A percentile compares a stretch with the other conserved stretches of the same genome.
Evolutionary conservation across 2,888 invertebrate genomes (phyloP).

Genomic region (Drosophila falleni): DNA sequence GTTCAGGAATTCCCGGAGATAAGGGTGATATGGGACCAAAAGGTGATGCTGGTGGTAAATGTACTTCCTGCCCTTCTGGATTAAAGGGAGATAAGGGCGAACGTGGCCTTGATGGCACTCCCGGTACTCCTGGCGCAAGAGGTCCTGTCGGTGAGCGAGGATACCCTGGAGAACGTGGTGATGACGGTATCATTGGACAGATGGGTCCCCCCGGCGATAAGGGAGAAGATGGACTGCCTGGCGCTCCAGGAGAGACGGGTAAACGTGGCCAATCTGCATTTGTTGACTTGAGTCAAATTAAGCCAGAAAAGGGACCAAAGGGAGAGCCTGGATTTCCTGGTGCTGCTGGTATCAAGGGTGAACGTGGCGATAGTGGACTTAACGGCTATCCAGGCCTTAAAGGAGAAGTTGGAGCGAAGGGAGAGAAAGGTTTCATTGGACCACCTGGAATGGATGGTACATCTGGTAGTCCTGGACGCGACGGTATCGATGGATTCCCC

Average conservation of each 20-base stretch:
- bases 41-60: conserved; percentile 93
- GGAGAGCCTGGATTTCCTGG: conserved; percentile 90
- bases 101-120: conserved; percentile 89
- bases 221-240: conserved; percentile 86
- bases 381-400: conserved; percentile 90
- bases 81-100: conserved; percentile 91
- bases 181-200: conserved; percentile 89
- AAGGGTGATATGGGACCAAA: conserved; percentile 89
- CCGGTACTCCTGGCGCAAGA: conserved; percentile 90
- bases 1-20: conserved; percentile 88
- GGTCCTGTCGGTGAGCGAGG: conserved; percentile 92
- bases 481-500: conserved; percentile 89
- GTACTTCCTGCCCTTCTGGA: conserved; percentile 92
- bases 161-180: conserved; percentile 89
- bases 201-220: conserved; percentile 82
- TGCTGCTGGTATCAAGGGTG: conserved; percentile 88
- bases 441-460: conserved; percentile 90
- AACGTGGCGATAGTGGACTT: conserved; percentile 89
- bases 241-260: conserved; percentile 89
- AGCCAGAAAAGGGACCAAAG: conserved; percentile 88
- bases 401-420: conserved; percentile 89
- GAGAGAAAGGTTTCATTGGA: conserved; percentile 90
- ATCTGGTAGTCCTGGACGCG: conserved; percentile 88
- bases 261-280: conserved; percentile 88
- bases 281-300: conserved; percentile 86